Conservation (phyloP, 2,888 invertebrate genomes). For the Neuroscelio doddi region DNA sequence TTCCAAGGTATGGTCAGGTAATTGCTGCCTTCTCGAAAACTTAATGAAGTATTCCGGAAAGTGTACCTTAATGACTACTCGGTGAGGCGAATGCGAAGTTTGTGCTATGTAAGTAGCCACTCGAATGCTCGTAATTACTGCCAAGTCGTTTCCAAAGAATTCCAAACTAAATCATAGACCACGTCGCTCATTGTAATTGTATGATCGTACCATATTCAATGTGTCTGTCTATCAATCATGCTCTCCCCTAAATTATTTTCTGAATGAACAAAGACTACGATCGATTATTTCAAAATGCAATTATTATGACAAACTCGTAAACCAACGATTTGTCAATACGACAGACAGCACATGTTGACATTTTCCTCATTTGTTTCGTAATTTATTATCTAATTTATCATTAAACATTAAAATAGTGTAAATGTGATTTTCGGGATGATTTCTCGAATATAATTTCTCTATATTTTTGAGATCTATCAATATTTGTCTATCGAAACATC, state of each 20-base stretch:
- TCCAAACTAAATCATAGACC: conserved; percentile 30
- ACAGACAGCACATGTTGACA: conserved; percentile 2
- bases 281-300: conserved; percentile 15
- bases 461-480: too few species aligned
- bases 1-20: conserved; percentile 50
- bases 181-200: neutral
- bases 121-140: conserved; percentile 42
- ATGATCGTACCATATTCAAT: neutral
- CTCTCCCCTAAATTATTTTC: neutral
- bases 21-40: conserved; percentile 50
- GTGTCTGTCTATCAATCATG: conserved; percentile 11
- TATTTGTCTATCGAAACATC: too few species aligned
- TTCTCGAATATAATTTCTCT: conserved; percentile 16
- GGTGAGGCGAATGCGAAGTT: conserved; percentile 45
- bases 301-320: conserved; percentile 1
- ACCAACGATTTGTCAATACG: conserved; percentile 18
- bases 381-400: conserved; percentile 25
- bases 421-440: conserved; percentile 23
- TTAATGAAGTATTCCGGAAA: conserved; percentile 54
- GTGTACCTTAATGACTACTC: conserved; percentile 44
- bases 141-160: conserved; percentile 27
- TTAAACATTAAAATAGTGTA: conserved; percentile 24
- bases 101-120: conserved; percentile 43
- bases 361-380: conserved; percentile 10
- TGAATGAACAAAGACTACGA: neutral